Evolutionary conservation across 2,113 vertebrate species (phyloP).

Genomic region (Tyto alba): DNA sequence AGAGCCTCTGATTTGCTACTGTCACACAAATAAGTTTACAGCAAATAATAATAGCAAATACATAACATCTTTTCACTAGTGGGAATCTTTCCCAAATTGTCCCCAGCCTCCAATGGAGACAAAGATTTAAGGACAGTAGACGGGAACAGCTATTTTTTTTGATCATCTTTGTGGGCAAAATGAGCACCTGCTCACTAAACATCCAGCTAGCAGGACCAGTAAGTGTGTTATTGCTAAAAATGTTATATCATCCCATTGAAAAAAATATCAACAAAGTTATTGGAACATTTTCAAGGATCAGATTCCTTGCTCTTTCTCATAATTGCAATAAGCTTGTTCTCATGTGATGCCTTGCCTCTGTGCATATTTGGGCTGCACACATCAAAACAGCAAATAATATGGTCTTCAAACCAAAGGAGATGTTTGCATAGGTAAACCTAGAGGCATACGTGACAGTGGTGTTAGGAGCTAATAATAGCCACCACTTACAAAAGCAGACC

Average conservation of each 20-base stretch:
- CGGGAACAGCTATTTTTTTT: background rate
- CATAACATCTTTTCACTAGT: background rate
- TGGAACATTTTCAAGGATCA: background rate
- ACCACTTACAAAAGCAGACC: background rate
- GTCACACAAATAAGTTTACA: background rate
- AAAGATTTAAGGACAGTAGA: background rate
- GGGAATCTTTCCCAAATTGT: background rate
- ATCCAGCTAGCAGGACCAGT: background rate
- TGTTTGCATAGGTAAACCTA: background rate
- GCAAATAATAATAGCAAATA: background rate
- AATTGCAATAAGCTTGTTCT: background rate
- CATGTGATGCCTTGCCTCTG: accelerated
- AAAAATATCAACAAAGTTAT: background rate
- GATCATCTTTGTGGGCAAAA: background rate
- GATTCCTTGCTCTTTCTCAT: background rate
- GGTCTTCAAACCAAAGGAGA: background rate
- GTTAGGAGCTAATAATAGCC: background rate
- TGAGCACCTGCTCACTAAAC: background rate
- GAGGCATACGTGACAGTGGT: background rate
- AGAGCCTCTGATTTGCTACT: background rate
- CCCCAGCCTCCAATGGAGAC: background rate
- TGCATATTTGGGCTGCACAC: accelerated
- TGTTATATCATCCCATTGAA: background rate
- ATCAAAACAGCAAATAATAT: background rate
- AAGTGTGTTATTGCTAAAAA: background rate